phyloP scores from a whole-genome alignment of 2,888 invertebrate species.

The Athalia circularis region DNA sequence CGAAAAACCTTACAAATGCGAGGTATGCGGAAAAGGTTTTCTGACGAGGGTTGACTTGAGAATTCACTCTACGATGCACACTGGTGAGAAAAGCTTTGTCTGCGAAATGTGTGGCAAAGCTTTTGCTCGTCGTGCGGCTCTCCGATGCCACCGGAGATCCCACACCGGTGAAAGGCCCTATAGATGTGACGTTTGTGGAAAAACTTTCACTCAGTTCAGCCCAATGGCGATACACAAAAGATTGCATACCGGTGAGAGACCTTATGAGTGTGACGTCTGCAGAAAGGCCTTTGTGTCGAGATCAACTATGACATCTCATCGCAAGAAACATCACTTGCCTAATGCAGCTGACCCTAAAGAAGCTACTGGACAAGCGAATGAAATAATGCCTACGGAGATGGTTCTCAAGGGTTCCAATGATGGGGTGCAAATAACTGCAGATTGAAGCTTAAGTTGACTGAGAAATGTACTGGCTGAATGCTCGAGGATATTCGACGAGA shows the following conservation, averaged over 20 bases:
- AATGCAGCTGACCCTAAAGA: constrained; percentile 56
- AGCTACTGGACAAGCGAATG: constrained; percentile 49
- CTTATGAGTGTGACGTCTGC: constrained; percentile 79
- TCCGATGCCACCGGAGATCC: constrained; percentile 77
- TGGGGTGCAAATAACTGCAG: constrained; percentile 57
- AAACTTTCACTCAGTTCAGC: constrained; percentile 80
- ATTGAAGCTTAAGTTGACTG: constrained; percentile 49
- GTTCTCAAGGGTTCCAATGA: constrained; percentile 58
- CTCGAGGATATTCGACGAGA: no score
- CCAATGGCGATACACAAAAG: constrained; percentile 80
- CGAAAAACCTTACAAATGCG: constrained; percentile 79
- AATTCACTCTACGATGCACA: constrained; percentile 79
- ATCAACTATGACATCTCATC: constrained; percentile 79
- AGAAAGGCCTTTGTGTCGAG: constrained; percentile 77
- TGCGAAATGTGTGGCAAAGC: constrained; percentile 80
- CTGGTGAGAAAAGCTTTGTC: constrained; percentile 79
- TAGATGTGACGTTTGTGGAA: constrained; percentile 78
- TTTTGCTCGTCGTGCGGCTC: constrained; percentile 78
- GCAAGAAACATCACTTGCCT: constrained; percentile 75
- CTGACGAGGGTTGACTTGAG: constrained; percentile 78
- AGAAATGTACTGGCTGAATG: constrained; percentile 32
- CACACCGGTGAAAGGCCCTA: constrained; percentile 79
- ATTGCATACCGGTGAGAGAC: constrained; percentile 79
- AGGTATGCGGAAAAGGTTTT: constrained; percentile 79
- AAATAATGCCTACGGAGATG: constrained; percentile 54